Conservation (phyloP, 2,797 vertebrate genomes). For the Oryzias dopingdopingensis region DNA sequence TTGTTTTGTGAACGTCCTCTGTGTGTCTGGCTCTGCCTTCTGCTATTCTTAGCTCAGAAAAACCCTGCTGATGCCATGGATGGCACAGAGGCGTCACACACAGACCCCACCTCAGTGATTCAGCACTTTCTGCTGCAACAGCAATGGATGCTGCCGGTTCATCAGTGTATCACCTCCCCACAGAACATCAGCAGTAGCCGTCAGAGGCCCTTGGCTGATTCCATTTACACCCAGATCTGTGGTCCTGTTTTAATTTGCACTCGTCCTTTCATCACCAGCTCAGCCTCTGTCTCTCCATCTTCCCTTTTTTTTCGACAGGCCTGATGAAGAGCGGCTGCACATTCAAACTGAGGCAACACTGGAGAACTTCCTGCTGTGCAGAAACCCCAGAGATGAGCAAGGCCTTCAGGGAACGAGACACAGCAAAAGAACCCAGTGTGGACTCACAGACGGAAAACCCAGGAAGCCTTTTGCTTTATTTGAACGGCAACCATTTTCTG, state of each 20-base stretch:
- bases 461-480: too few relatives aligned
- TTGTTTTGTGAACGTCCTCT: constrained; percentile 27
- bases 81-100: constrained; percentile 40
- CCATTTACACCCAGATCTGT: background rate
- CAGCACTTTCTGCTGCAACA: constrained; percentile 43
- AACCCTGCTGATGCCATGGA: constrained; percentile 21
- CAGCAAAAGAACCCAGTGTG: too few relatives aligned
- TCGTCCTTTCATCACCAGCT: background rate
- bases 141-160: background rate
- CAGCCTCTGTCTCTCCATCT: background rate
- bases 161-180: too few relatives aligned
- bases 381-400: too few relatives aligned
- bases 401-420: too few relatives aligned
- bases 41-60: constrained; percentile 68
- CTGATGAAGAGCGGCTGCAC: background rate
- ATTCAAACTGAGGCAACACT: too few relatives aligned
- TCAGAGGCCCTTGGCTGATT: background rate
- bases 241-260: background rate
- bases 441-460: too few relatives aligned
- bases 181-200: background rate
- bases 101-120: constrained; percentile 48
- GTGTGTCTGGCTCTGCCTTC: constrained; percentile 50
- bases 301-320: constrained; percentile 19
- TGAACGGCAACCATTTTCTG: too few relatives aligned
- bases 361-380: too few relatives aligned